A percentile compares a stretch with the other conserved stretches of the same genome.
Conservation (phyloP, 37 sponge, comb jelly and placozoan species). For the Hormiphora californensis region DNA sequence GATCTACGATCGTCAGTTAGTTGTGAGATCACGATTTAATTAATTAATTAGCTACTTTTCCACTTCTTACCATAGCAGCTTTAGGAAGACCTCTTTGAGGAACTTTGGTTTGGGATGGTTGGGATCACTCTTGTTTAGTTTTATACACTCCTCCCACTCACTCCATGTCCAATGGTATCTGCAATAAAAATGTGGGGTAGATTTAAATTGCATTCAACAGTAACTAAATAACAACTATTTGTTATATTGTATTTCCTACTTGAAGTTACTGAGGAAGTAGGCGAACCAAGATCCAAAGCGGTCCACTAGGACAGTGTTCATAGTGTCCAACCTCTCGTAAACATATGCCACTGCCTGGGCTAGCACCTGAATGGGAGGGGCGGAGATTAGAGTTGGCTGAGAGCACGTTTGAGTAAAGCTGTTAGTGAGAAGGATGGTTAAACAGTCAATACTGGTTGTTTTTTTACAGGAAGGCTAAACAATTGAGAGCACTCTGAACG, state of each 20-base stretch:
- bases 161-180: constrained; percentile 52
- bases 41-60: too few species aligned
- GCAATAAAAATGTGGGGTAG: neutral
- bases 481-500: too few species aligned
- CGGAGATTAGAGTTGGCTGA: constrained; percentile 55
- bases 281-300: constrained; percentile 89
- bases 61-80: constrained; percentile 28
- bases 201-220: neutral
- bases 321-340: constrained; percentile 71
- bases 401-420: too few species aligned
- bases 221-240: neutral
- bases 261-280: constrained; percentile 84
- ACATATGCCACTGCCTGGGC: constrained; percentile 68
- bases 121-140: neutral
- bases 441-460: too few species aligned
- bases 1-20: too few species aligned
- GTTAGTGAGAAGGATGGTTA: too few species aligned
- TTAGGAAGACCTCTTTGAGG: constrained; percentile 28
- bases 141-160: constrained; percentile 30
- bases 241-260: constrained; percentile 48
- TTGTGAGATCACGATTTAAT: too few species aligned
- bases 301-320: constrained; percentile 63
- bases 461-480: too few species aligned
- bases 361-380: constrained; percentile 44
- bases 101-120: constrained; percentile 46